Base-by-base conservation (phyloP, 1,140 invertebrate species). In the Mercenaria mercenaria region DNA sequence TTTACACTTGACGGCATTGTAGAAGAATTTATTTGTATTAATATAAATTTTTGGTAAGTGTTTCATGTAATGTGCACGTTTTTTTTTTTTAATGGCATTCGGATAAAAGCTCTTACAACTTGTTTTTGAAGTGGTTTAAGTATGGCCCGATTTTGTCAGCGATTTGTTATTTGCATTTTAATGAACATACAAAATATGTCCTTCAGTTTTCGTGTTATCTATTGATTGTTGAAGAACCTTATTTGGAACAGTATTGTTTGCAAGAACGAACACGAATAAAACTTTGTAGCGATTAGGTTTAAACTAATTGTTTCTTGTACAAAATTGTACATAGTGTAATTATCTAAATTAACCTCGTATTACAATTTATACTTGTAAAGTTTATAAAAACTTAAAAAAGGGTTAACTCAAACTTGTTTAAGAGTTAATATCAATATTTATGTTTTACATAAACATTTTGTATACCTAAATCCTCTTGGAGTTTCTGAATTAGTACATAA, bases 231-330 rank as follows among this genome's bases (percentile, higher is more conserved):
- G 34, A 29, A 29, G 61, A 39, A 72, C 10, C 39, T 37, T 72
- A 72, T 72, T 72, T 72, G 34, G 34, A 72, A 23, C 37, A 34
- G 18, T 47, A 39, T 72, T 72, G 67, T 72, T 72, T 39, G 34
- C 67, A 72, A 72, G 67, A 72, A 15, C 18, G 67, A 72, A 72
- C 67, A 39, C n/a, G 67, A 72, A 72, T 72, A 39, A 72, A 72
- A 23, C 8, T 72, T 29, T 72, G 34, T 72, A 37, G 59, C 11
- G 59, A 64, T 64, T 29, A 64, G 26, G 59, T 64, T 29, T 29
- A 64, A 64, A 64, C 20, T 64, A 64, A 64, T 64, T 64, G 59
- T 64, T 29, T n/a, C 1, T 64, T 6, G 59, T 47, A 64, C 26
- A 64, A n/a, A 64, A 29, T 64, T 29, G 6, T 29, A 64, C n/a